Conservation (phyloP, 2,888 invertebrate species). For the Pseudoips prasinana region DNA sequence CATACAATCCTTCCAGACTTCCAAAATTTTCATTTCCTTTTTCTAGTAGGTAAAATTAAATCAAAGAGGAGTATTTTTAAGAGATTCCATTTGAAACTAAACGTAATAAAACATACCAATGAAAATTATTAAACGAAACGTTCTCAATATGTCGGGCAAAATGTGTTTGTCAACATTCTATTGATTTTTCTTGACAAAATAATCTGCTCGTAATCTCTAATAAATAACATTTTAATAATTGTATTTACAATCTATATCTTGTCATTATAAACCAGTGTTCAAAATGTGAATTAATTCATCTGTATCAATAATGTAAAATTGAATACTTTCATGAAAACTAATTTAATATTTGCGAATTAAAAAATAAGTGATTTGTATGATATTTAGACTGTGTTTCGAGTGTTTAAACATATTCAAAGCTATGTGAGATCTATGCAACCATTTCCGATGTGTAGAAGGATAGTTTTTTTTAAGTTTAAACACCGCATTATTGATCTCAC, state of each 20-base stretch:
- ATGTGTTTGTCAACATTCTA: constrained; percentile 73
- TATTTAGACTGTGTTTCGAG: constrained; percentile 5
- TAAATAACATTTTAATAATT: too few relatives aligned
- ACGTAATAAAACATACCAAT: too few relatives aligned
- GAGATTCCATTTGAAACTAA: background rate
- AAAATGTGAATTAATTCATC: too few relatives aligned
- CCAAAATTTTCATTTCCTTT: too few relatives aligned
- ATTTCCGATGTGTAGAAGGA: constrained; percentile 5
- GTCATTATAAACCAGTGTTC: too few relatives aligned
- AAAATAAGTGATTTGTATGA: constrained; percentile 9
- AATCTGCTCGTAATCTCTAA: background rate
- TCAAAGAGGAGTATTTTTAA: too few relatives aligned
- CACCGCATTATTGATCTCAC: constrained; percentile 25
- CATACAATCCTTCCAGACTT: too few relatives aligned
- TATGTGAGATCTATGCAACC: constrained; percentile 4
- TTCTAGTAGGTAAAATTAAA: too few relatives aligned
- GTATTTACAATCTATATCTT: too few relatives aligned
- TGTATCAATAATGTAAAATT: constrained; percentile 7
- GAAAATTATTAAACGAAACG: constrained; percentile 28
- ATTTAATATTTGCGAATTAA: constrained; percentile 12
- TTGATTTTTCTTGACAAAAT: constrained; percentile 46
- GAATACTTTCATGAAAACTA: constrained; percentile 23
- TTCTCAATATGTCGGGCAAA: constrained; percentile 47
- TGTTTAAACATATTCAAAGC: constrained; percentile 1
- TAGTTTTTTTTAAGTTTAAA: constrained; percentile 5